These are phyloP conservation scores for Crotalus helleri DNA, from an alignment of 2,113 vertebrate species.

Conservation along the genomic window DNA sequence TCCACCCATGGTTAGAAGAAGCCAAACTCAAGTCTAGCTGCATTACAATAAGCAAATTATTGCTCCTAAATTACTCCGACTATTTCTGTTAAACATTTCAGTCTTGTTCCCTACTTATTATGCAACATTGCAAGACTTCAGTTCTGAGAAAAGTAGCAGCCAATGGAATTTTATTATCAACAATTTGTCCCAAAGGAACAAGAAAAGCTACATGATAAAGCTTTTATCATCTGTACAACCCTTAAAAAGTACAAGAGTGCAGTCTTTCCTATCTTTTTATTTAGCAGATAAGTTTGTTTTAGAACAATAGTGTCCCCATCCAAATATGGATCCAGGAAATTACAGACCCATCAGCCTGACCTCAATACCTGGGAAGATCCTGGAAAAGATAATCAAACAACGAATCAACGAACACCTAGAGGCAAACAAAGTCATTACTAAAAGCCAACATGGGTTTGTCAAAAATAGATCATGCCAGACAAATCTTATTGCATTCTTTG, in stretches of 20 bases:
- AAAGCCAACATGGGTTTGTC: no score
- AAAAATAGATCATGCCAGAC: no score
- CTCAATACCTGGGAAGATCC: no score
- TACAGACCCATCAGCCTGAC: no score
- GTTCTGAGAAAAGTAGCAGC: neutral
- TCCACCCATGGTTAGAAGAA: neutral
- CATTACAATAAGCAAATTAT: neutral
- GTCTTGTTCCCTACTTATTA: neutral
- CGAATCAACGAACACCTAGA: no score
- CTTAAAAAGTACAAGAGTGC: neutral
- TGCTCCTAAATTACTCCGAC: neutral
- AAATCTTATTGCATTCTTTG: no score
- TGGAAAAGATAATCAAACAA: no score
- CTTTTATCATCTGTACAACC: neutral
- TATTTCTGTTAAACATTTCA: neutral
- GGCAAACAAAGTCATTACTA: no score
- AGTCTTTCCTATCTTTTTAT: neutral
- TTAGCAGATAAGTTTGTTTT: neutral
- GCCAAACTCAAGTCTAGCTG: neutral
- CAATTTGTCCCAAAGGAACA: neutral
- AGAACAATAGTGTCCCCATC: neutral
- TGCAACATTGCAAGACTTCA: neutral
- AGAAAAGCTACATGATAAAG: neutral
- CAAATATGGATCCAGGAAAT: neutral
- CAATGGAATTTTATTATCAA: neutral